phyloP scores from a whole-genome alignment of 2,113 vertebrate genomes.

The Cavia porcellus region DNA sequence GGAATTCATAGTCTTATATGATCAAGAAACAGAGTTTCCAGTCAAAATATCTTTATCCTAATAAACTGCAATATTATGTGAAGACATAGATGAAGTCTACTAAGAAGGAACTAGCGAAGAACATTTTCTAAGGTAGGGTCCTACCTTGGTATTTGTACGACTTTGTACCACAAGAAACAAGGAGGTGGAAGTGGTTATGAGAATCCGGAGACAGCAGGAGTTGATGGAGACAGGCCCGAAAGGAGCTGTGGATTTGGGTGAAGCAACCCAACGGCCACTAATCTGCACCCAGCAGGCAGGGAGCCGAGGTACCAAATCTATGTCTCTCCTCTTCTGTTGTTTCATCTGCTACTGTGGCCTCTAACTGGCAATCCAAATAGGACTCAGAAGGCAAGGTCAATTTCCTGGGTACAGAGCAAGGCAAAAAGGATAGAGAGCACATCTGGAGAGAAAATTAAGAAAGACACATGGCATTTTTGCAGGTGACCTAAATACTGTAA shows the following conservation, averaged over 20 bases:
- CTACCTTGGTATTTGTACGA: constrained; percentile 5
- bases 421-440: neutral
- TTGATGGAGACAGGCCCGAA: neutral
- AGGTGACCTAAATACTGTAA: neutral
- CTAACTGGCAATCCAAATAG: neutral
- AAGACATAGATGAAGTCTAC: neutral
- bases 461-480: neutral
- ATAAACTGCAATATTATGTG: neutral
- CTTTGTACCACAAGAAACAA: neutral
- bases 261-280: neutral
- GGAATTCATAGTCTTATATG: neutral
- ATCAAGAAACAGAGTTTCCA: constrained; percentile 2
- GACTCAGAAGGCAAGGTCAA: neutral
- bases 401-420: neutral
- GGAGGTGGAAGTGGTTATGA: neutral
- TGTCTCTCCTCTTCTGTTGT: neutral
- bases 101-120: neutral
- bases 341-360: neutral
- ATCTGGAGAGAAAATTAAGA: neutral
- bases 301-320: neutral
- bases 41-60: neutral
- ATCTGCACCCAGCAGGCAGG: neutral
- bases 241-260: neutral
- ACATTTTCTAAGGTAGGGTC: neutral
- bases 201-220: neutral